Evolutionary conservation across 2,113 vertebrate species (phyloP).

Genomic region (Centrocercus urophasianus): DNA sequence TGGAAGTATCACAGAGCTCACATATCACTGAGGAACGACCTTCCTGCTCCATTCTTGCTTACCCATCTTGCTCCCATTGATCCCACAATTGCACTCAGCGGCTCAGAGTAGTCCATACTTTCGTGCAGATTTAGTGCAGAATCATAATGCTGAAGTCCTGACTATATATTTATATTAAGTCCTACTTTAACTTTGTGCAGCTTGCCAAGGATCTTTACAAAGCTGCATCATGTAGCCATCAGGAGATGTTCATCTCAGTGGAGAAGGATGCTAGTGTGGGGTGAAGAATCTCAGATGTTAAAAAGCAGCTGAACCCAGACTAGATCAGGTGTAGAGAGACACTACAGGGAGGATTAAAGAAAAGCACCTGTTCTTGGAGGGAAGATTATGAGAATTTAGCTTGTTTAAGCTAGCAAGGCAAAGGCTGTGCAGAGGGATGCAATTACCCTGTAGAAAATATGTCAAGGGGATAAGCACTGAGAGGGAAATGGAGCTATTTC

Average conservation of each 20-base stretch:
- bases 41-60: not conserved
- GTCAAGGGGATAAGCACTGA: not conserved
- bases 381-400: not conserved
- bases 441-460: not conserved
- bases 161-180: not conserved
- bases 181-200: not conserved
- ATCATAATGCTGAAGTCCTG: not conserved
- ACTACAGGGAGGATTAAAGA: not conserved
- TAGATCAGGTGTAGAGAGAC: not conserved
- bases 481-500: not conserved
- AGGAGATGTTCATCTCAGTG: not conserved
- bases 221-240: not conserved
- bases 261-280: not conserved
- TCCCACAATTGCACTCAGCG: rapidly evolving
- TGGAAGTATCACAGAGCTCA: not conserved
- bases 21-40: not conserved
- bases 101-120: not conserved
- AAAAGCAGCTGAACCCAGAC: not conserved
- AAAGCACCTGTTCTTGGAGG: not conserved
- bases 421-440: not conserved
- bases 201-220: not conserved
- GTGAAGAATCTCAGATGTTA: not conserved
- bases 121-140: not conserved
- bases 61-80: rapidly evolving
- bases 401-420: slow-evolving; percentile 6